These are phyloP conservation scores for Andrena marginata DNA, from an alignment of 2,888 invertebrate genomes.

Conservation along the genomic window DNA sequence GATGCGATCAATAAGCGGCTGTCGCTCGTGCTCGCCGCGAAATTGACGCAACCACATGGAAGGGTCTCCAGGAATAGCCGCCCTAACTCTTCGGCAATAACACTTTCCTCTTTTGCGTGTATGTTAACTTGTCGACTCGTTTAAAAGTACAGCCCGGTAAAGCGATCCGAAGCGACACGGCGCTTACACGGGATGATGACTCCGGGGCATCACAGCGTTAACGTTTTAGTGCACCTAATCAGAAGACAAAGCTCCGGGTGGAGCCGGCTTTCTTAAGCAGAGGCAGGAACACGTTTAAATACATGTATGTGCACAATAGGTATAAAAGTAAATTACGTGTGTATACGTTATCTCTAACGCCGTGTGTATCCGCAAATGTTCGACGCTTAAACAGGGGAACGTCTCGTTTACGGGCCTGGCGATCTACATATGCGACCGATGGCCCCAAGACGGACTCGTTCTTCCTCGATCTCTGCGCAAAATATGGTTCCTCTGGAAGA, in stretches of 20 bases:
- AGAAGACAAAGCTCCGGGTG: conserved; percentile 10
- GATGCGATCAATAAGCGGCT: background rate
- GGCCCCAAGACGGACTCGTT: background rate
- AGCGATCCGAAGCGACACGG: conserved; percentile 36
- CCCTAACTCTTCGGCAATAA: conserved; percentile 37
- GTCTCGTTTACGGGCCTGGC: background rate
- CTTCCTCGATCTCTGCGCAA: conserved; percentile 31
- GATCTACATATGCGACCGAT: background rate
- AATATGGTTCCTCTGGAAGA: conserved; percentile 36
- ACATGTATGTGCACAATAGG: conserved; percentile 70
- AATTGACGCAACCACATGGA: background rate
- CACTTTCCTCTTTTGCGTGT: conserved; percentile 43
- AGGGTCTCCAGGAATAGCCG: conserved; percentile 1
- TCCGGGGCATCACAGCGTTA: conserved; percentile 17
- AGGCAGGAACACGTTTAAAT: conserved; percentile 55
- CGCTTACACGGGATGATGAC: conserved; percentile 29
- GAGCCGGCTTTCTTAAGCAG: conserved; percentile 7
- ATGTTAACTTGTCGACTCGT: conserved; percentile 32
- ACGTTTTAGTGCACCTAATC: conserved; percentile 45
- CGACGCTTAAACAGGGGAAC: conserved; percentile 33
- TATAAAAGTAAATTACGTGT: conserved; percentile 67
- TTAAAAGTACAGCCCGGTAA: conserved; percentile 30
- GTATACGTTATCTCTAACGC: conserved; percentile 68
- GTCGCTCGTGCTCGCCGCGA: background rate
- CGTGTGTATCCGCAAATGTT: conserved; percentile 71